These are phyloP conservation scores for Oscheius onirici DNA, from an alignment of 2,888 invertebrate species.

Conservation along the genomic window DNA sequence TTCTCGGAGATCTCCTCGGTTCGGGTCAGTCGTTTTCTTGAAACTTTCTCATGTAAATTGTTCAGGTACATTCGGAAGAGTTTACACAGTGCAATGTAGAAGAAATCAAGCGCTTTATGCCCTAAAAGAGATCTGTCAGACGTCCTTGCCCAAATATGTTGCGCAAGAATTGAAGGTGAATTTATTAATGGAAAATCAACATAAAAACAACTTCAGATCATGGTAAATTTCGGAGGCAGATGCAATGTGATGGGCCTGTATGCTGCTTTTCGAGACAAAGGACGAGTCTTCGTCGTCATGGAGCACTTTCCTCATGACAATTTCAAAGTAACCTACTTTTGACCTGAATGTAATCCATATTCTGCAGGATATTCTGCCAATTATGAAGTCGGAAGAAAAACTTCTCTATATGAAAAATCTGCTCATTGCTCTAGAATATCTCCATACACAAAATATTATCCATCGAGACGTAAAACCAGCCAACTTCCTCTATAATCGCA, in stretches of 20 bases:
- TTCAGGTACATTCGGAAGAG: constrained; percentile 50
- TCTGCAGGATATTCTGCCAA: constrained; percentile 22
- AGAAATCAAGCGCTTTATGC: constrained; percentile 37
- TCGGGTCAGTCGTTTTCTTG: constrained; percentile 31
- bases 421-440: constrained; percentile 81
- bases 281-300: constrained; percentile 88
- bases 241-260: constrained; percentile 31
- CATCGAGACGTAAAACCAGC: constrained; percentile 91
- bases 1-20: constrained; percentile 44
- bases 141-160: constrained; percentile 35
- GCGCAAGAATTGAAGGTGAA: constrained; percentile 31
- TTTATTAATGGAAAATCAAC: neutral
- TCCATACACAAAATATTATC: constrained; percentile 85
- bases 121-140: constrained; percentile 45
- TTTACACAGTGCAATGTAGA: constrained; percentile 46
- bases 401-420: constrained; percentile 84
- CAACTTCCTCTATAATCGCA: constrained; percentile 87
- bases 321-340: constrained; percentile 78
- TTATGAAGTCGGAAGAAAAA: constrained; percentile 76
- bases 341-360: constrained; percentile 31
- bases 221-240: constrained; percentile 23
- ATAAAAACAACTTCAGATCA: constrained; percentile 11
- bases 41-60: neutral
- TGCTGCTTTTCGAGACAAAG: constrained; percentile 72
- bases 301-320: constrained; percentile 85